Evolutionary conservation across 2,888 invertebrate species (phyloP), one percentile per base, ranked within the genome.

Genomic region (Ecliptopera silaceata): DNA sequence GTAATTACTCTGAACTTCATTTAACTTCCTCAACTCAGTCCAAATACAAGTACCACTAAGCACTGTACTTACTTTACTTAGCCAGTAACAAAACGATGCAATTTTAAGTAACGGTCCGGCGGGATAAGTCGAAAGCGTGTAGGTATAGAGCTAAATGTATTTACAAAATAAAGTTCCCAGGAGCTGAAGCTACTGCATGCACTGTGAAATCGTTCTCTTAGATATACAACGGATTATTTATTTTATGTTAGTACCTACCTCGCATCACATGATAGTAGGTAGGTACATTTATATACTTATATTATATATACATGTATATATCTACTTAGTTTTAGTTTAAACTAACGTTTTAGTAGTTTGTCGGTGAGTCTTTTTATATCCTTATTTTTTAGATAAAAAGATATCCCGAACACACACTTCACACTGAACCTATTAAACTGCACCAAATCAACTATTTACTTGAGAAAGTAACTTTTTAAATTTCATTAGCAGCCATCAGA

Each of bases 1-100:
- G 85, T 86, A 88, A 88, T 88, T 88, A 86, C 83, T 82, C 80
- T 74, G 80, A 86, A 88, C 82, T 87, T 86, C 86, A 89, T 88
- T 87, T 86, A 88, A 88, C 85, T 88, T 88, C 82, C 86, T 80
- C 80, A 77, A 84, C 86, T 84, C 81, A 77, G 80, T 81, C 84
- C 82, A 82, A 86, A 86, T 84, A 84, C 82, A 82, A 80, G 80
- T 75, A 77, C 84, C 84, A 77, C 86, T 86, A 86, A 88, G 84
- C 79, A 80, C 81, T 77, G 78, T 82, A 84, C 85, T 84, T 82
- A 81, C 84, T 82, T 82, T 79, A 80, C 82, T 86, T 81, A 83
- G 79, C 73, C 77, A 79, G 79, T 82, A 83, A 83, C 85, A 84
- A 83, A 86, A 86, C 80, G 86, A 82, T 82, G 83, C 84, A 81